Base-by-base conservation (phyloP, 2,113 vertebrate genomes). In the Ictidomys tridecemlineatus region DNA sequence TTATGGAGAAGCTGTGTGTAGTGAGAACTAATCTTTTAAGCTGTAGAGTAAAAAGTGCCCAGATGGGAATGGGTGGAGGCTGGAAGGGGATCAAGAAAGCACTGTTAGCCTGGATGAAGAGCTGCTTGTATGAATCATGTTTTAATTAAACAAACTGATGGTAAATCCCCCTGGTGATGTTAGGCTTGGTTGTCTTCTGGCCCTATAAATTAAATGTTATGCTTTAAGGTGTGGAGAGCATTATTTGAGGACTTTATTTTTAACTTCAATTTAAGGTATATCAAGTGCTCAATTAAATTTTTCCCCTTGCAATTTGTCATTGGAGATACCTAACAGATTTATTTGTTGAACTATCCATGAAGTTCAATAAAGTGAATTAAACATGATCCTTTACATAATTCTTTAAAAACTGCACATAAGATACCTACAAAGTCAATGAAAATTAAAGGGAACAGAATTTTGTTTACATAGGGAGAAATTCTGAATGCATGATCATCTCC, bases 321-420 rank as follows among this genome's bases (percentile, higher is more conserved):
- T 85, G 69, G 53, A 78, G 77, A 79, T 51, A 26, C 39, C 45
- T 8, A 87, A 13, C 11, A 34, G 53, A n/a, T 5, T 85, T 95
- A 77, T 93, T 86, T 92, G 53, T 73, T 78, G 58, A 91, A 85
- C 24, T 93, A 73, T 45, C 39, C 48, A 93, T 85, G 79, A 94
- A 70, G 97, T 95, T 83, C 56, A 89, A 13, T 73, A 48, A 83
- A 78, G 45, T 69, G 67, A 83, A 53, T 89, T 72, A 85, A 91
- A 92, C 26, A 63, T 3, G 12, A 72, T 78, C 42, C 42, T 82
- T 94, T 53, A 86, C 16, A 82, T 45, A 79, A 65, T 53, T 90
- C 51, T 73, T 94, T 92, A 80, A 95, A 90, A 91, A 78, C 5
- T 78, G 24, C 63, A 92, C 20, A 34, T 74, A 91, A 95, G 45